Percentiles rank a stretch among this genome's conserved stretches.
These are phyloP conservation scores for Chelonoidis abingdonii DNA, from an alignment of 2,113 vertebrate genomes.

Conservation along the genomic window DNA sequence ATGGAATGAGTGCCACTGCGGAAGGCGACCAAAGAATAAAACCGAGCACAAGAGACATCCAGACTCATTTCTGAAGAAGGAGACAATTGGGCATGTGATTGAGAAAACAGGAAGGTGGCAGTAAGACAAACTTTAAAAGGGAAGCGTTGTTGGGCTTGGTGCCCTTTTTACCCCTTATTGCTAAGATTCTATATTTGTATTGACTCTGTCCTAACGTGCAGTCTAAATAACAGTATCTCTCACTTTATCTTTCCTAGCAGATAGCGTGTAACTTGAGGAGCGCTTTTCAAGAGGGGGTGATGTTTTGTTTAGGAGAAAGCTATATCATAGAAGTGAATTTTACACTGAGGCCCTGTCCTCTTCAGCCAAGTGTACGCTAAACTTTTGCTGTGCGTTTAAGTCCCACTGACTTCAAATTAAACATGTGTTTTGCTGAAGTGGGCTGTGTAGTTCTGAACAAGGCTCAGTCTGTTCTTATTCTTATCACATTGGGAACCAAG, in stretches of 20 bases:
- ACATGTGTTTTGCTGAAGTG: accelerated
- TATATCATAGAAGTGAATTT: accelerated
- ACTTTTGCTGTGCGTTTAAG: accelerated
- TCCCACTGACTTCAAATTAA: accelerated
- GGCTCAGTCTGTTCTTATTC: accelerated
- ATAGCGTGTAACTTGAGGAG: not conserved
- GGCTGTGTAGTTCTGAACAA: not conserved
- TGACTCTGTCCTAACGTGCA: not conserved
- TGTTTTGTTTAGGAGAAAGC: not conserved
- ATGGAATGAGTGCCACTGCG: constrained; percentile 72
- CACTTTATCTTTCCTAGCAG: not conserved
- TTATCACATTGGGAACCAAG: not conserved
- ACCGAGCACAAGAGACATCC: constrained; percentile 75
- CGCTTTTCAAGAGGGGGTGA: not conserved
- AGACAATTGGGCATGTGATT: not conserved
- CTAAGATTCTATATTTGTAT: not conserved
- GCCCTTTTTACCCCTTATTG: not conserved
- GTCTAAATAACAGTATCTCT: accelerated
- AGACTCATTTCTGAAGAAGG: constrained; percentile 71
- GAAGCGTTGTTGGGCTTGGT: not conserved
- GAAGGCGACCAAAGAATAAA: constrained; percentile 57
- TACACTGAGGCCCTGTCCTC: not conserved
- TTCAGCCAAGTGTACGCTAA: accelerated
- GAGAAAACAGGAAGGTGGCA: constrained; percentile 20
- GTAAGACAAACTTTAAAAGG: constrained; percentile 16